Base-by-base conservation (phyloP, 92 coral and sea anemone genomes). In the Porites divaricata region DNA sequence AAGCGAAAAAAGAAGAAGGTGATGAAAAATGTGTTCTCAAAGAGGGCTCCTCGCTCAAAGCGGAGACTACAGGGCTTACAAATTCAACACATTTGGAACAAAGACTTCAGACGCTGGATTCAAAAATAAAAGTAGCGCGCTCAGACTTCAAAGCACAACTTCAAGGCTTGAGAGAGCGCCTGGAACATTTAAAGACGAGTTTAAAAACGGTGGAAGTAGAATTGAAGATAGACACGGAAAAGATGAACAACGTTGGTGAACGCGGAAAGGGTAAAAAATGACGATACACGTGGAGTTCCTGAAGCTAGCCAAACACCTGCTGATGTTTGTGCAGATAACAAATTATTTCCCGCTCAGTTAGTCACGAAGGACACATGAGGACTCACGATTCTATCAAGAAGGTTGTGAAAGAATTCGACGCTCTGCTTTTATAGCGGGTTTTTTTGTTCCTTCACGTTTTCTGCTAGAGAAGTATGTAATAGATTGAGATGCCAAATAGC, bases 111-210 rank as follows among this genome's bases (percentile, higher is more conserved):
- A 68, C 68, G 26, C 19, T 80, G 41, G 76, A 80, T 67, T 57
- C 85, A 10, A 70, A 76, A 35, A 80, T 80, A 28, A 71, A 70
- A 4, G 76, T 35, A 63, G 85, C 57, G 57, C 24, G 74, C 10
- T 56, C 64, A 14, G 76, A 80, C 67, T 80, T 80, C 76, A 80
- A 67, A 22, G 17, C 74, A 45, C 85, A 80, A 24, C 67, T 80
- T 35, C 76, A 80, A 20, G 68, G 76, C 10, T 41, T 80, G 20
- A 80, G 77, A 80, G 58, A 64, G 14, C 85, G 85, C 15, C 69
- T 80, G 85, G 85, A 80, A 69, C 76, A 70, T 57, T 8, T 80
- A 50, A 80, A 80, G 19, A 20, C 68, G 69, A 22, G 70, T 20
- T 62, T 80, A 54, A 70, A 69, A 54, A 80, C 68, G n/a, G 76